Conservation (phyloP, 2,888 invertebrate genomes). For the Seladonia tumulorum region DNA sequence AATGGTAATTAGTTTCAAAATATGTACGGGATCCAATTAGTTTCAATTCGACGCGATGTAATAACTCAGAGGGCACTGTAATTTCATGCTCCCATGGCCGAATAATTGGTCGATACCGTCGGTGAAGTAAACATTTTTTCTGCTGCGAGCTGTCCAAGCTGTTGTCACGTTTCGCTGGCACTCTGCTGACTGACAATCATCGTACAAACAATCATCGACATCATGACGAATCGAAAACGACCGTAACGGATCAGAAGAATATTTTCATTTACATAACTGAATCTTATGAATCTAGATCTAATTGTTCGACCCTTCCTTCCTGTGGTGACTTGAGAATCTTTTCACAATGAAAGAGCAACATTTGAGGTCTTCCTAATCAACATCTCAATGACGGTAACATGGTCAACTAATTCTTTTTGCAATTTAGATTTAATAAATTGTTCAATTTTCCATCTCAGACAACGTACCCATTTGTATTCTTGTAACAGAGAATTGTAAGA, state of each 20-base stretch:
- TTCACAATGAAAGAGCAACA: too few relatives aligned
- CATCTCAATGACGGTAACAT: too few relatives aligned
- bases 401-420: too few relatives aligned
- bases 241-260: background rate
- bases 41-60: constrained; percentile 9
- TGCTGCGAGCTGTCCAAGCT: background rate
- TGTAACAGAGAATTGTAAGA: too few relatives aligned
- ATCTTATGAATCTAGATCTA: background rate
- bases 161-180: background rate
- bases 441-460: too few relatives aligned
- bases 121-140: background rate
- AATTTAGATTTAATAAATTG: too few relatives aligned
- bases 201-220: too few relatives aligned
- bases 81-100: background rate
- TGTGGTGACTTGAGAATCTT: too few relatives aligned
- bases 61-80: background rate
- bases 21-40: constrained; percentile 5
- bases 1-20: constrained; percentile 6
- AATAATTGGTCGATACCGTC: background rate
- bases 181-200: background rate
- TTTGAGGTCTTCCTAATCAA: too few relatives aligned
- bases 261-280: background rate
- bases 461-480: too few relatives aligned
- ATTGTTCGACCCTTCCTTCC: too few relatives aligned
- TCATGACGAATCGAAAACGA: background rate